Conservation (phyloP, 2,888 invertebrate genomes). For the Dicyrtoma fusca region DNA sequence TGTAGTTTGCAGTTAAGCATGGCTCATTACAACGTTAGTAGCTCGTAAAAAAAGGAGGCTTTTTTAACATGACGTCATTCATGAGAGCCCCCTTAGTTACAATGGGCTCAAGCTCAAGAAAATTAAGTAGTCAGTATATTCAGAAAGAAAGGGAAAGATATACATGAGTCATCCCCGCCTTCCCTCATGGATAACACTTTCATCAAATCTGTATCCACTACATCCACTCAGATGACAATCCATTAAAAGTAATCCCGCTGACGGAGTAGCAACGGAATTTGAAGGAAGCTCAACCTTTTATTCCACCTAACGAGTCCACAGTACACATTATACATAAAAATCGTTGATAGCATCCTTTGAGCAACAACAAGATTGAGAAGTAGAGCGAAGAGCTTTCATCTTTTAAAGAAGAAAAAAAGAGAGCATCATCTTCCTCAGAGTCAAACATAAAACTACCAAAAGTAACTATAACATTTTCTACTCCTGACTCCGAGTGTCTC, state of each 20-base stretch:
- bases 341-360: neutral
- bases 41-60: too few species aligned
- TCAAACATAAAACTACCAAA: slow-evolving; percentile 14
- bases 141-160: slow-evolving; percentile 5
- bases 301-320: slow-evolving; percentile 18
- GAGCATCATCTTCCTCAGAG: slow-evolving; percentile 1
- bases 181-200: neutral
- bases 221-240: slow-evolving; percentile 17
- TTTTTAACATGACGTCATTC: too few species aligned
- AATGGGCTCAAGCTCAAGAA: too few species aligned
- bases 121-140: neutral
- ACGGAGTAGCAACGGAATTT: neutral
- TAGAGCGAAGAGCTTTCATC: neutral
- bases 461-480: slow-evolving; percentile 4
- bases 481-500: neutral
- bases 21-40: too few species aligned
- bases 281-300: slow-evolving; percentile 9
- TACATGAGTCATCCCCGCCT: neutral
- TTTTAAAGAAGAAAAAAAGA: neutral
- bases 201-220: slow-evolving; percentile 18
- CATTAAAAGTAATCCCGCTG: slow-evolving; percentile 21
- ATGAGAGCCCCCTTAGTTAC: too few species aligned
- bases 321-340: neutral
- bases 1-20: too few species aligned
- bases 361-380: neutral